phyloP scores from a whole-genome alignment of 1,140 invertebrate genomes.

The Plutomurus gul region DNA sequence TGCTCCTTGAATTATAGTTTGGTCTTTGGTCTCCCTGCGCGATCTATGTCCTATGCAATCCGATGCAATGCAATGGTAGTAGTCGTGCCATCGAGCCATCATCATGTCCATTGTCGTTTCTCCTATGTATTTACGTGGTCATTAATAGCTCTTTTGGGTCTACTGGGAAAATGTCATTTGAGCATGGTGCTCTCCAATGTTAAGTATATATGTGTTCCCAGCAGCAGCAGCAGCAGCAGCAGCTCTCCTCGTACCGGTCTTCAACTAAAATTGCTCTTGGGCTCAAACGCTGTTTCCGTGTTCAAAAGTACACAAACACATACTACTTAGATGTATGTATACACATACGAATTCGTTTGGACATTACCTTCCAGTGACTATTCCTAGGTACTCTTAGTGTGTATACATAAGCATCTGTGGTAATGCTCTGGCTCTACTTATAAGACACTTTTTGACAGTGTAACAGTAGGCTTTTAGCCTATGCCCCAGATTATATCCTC shows the following conservation, averaged over 20 bases:
- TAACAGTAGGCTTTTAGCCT: slow-evolving; percentile 14
- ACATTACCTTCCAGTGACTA: no score
- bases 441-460: no score
- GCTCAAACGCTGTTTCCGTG: background rate
- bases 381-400: no score
- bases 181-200: background rate
- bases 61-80: slow-evolving; percentile 9
- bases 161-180: slow-evolving; percentile 24
- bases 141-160: slow-evolving; percentile 37
- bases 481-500: background rate
- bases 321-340: background rate
- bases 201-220: background rate
- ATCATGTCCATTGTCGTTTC: slow-evolving; percentile 25
- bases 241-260: no score
- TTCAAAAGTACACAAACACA: background rate
- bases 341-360: background rate
- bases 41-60: background rate
- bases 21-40: background rate
- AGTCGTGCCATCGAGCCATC: slow-evolving; percentile 29
- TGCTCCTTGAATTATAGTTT: slow-evolving; percentile 4
- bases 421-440: no score
- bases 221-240: background rate
- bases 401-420: no score
- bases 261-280: background rate
- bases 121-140: slow-evolving; percentile 32